A percentile compares a stretch with the other conserved stretches of the same genome.
Conservation (phyloP, 2,888 invertebrate genomes). For the Hipparchia semele region DNA sequence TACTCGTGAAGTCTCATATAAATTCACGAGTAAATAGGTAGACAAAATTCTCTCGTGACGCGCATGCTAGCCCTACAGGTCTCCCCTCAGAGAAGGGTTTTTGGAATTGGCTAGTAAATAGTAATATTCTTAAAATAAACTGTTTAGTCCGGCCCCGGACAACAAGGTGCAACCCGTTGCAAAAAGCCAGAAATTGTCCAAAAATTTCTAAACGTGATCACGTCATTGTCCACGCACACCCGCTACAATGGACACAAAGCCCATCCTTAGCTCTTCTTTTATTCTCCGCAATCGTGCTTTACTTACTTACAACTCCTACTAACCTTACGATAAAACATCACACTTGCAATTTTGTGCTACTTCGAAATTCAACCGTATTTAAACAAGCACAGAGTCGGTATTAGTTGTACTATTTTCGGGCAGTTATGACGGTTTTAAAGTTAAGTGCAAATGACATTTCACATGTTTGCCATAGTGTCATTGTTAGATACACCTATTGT, state of each 20-base stretch:
- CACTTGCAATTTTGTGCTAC: constrained; percentile 31
- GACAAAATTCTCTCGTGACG: no score
- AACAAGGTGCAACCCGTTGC: constrained; percentile 82
- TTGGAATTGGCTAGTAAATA: no score
- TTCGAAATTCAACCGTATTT: constrained; percentile 40
- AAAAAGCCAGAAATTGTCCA: constrained; percentile 80
- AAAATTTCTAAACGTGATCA: constrained; percentile 78
- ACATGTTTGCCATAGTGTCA: constrained; percentile 81
- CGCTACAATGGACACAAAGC: constrained; percentile 77
- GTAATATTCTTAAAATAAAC: no score
- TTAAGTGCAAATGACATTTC: constrained; percentile 62
- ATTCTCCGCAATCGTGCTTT: constrained; percentile 76
- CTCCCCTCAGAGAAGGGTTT: no score
- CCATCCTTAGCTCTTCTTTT: constrained; percentile 81
- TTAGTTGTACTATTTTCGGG: constrained; percentile 14
- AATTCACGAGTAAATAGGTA: no score
- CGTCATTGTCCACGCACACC: constrained; percentile 76
- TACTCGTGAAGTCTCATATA: no score
- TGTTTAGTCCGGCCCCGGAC: constrained; percentile 55
- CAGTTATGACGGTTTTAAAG: constrained; percentile 46
- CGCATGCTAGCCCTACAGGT: no score
- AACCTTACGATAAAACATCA: constrained; percentile 37
- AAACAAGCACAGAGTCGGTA: constrained; percentile 7
- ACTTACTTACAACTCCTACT: constrained; percentile 65
- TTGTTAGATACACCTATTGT: constrained; percentile 81